Evolutionary conservation across 2,113 vertebrate species (phyloP), one percentile per base, ranked within the genome.

Genomic region (Tichodroma muraria): DNA sequence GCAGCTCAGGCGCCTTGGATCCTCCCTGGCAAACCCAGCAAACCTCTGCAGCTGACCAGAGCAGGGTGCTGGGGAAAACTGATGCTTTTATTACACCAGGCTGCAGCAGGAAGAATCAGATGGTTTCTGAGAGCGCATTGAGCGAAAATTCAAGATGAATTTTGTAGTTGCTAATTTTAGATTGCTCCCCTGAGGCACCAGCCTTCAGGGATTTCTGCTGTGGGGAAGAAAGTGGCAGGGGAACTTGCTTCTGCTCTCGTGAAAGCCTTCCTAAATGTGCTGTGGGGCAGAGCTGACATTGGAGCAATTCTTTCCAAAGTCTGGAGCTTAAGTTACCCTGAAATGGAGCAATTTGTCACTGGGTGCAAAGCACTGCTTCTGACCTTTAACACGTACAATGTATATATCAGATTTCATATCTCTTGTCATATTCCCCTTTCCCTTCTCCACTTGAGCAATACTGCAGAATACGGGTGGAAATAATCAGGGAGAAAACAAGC

Each of bases 291-390:
- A 54, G 49, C 54, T 88, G 94, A 37, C 50, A 68, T 1, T 60
- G 63, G 68, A 50, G 68, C 45, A 24, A 35, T 65, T 94, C 47
- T 70, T 95, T 86, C 92, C 42, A 12, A 93, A 92, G 80, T 94
- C 71, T 42, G 90, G 37, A 86, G 63, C 95, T 96, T 40, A 18
- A 81, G 93, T 49, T 96, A 56, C 57, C 90, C 37, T 82, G 97
- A 95, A 96, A 96, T 45, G 80, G 89, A 90, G 85, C 80, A 92
- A 93, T 97, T 96, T 97, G 94, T 93, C 76, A 93, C 2, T n/a
- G 91, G 96, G 96, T 84, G 71, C 88, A 95, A 52, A 85, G 85
- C 94, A 69, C 38, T 33, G 37, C 79, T 70, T 40, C 81, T 93
- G 94, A 97, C 91, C 80, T 96, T 97, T 96, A 87, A 52, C 89